phyloP scores from a whole-genome alignment of 2,888 invertebrate species.

The Ochropleura plecta region DNA sequence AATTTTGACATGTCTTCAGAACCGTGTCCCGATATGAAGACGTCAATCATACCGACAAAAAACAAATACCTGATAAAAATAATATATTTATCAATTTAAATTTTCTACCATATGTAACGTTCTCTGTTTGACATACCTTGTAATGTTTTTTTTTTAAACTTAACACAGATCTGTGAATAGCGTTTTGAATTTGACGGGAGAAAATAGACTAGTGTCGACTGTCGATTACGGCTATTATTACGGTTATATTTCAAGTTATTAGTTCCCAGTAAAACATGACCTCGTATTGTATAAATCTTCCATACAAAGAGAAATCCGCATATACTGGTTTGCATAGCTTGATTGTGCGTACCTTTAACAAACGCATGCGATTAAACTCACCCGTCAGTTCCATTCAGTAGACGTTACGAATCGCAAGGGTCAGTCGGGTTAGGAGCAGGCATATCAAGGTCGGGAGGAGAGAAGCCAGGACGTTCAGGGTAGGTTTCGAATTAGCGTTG shows the following conservation, averaged over 20 bases:
- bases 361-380: constrained; percentile 40
- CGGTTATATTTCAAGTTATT: not conserved
- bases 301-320: not conserved
- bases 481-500: constrained; percentile 66
- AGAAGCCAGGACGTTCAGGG: constrained; percentile 21
- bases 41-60: no score
- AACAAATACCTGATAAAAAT: no score
- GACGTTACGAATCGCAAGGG: constrained; percentile 29
- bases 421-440: constrained; percentile 24
- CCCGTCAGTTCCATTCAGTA: constrained; percentile 51
- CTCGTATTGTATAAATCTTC: not conserved
- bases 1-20: no score
- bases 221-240: no score
- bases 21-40: no score
- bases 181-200: no score
- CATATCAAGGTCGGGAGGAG: constrained; percentile 45
- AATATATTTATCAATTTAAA: no score
- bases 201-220: no score
- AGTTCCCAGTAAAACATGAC: not conserved
- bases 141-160: no score
- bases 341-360: not conserved
- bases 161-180: no score
- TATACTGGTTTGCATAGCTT: not conserved
- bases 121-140: no score
- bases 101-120: no score